phyloP scores from a whole-genome alignment of 2,888 invertebrate species.

The Drosophila flavopinicola region DNA sequence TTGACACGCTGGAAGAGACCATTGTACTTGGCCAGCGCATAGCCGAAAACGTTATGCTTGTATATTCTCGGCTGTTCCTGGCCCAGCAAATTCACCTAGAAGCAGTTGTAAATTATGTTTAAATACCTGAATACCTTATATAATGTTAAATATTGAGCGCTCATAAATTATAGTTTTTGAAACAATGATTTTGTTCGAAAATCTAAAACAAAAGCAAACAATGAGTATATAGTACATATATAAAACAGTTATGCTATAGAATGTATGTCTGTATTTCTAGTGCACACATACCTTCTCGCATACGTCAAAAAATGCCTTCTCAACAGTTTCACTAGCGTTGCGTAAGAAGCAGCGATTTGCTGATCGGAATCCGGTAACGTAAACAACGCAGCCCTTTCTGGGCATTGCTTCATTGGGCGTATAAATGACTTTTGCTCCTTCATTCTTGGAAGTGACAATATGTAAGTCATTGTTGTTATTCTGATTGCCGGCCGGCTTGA shows the following conservation, averaged over 20 bases:
- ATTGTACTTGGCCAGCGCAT: conserved; percentile 28
- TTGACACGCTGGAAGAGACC: conserved; percentile 29
- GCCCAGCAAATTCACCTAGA: conserved; percentile 35
- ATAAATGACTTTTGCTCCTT: neutral
- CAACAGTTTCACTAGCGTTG: conserved; percentile 32
- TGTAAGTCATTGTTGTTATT: neutral
- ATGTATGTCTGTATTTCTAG: no score
- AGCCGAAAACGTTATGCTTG: neutral
- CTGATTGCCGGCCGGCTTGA: neutral
- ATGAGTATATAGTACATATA: no score
- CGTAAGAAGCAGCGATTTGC: conserved; percentile 54
- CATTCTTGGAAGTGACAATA: neutral
- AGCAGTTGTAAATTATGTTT: neutral
- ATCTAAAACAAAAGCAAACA: neutral
- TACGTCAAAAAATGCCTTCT: conserved; percentile 21
- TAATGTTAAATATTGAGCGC: no score
- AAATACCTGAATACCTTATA: no score
- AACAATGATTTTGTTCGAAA: no score
- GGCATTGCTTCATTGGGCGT: conserved; percentile 23
- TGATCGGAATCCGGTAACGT: conserved; percentile 34
- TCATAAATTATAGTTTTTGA: no score
- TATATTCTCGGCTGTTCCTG: conserved; percentile 13
- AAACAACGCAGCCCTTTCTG: conserved; percentile 27
- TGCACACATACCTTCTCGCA: conserved; percentile 35
- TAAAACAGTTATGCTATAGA: no score